Evolutionary conservation across 1,140 invertebrate genomes (phyloP), one percentile per base, ranked within the genome.

Genomic region (Drosophila sechellia): DNA sequence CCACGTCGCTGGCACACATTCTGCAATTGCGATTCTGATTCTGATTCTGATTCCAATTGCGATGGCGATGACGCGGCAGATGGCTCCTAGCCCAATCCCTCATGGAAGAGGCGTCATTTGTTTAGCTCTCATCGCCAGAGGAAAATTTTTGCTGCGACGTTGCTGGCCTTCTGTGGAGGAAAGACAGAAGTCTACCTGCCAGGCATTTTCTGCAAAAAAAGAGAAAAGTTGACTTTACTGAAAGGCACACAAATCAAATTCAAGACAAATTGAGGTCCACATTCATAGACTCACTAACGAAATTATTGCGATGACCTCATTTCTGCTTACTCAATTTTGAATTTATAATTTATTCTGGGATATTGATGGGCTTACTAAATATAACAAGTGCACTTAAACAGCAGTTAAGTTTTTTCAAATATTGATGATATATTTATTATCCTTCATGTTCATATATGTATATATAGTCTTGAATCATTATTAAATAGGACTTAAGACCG

Each of bases 81-180:
- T 56, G 49, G 22, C 63, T 49, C 25, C 65, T 48, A 31, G 48
- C 50, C 35, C 65, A 57, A 22, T 48, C 43, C 64, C 52, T 55
- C 52, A 70, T 57, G 35, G 42, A 70, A 70, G 50, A 50, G 35
- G 48, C 66, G 42, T 40, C 66, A 70, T 70, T 56, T 70, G 66
- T 56, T 70, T 70, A 70, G 64, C 66, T 70, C 50, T 70, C 65
- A 57, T 70, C 66, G 66, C 66, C 52, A 48, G 27, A 39, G n/a
- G 31, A 35, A 17, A 48, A 57, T n/a, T 48, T 48, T 56, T 27
- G 20, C 52, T 40, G 42, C 49, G 64, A 27, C 50, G 35, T 70
- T 69, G 64, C 20, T 22, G 37, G 5, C 64, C 20, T 64, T 35
- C 46, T n/a, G 4, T 34, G 17, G 4, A 15, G 12, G 25, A 43